A percentile compares a stretch with the other conserved stretches of the same genome.
phyloP scores from a whole-genome alignment of 2,113 vertebrate species.

The Emydocephalus ijimae region DNA sequence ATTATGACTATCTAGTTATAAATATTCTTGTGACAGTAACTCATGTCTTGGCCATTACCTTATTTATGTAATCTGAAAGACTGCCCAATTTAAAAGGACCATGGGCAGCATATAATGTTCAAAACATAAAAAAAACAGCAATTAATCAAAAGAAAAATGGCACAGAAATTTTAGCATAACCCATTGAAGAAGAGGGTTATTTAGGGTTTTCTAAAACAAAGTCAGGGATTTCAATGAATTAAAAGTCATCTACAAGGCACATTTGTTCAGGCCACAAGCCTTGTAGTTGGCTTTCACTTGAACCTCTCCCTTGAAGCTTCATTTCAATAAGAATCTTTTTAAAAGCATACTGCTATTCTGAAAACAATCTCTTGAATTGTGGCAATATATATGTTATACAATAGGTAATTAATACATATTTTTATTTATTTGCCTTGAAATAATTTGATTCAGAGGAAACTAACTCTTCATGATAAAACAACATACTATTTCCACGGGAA shows the following conservation, averaged over 20 bases:
- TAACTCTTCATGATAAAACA: not conserved
- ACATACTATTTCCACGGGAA: no score
- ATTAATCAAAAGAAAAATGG: not conserved
- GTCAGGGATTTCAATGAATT: not conserved
- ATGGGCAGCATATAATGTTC: not conserved
- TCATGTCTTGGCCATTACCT: not conserved
- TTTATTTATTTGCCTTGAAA: not conserved
- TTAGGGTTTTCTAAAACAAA: not conserved
- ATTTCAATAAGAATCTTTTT: not conserved
- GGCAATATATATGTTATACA: not conserved
- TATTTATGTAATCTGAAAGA: not conserved
- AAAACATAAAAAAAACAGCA: not conserved
- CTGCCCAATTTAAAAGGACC: not conserved
- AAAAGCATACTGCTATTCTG: not conserved
- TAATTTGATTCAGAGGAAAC: not conserved
- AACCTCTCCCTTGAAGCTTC: not conserved
- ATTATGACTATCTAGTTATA: not conserved
- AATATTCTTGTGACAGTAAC: not conserved
- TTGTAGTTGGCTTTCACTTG: not conserved
- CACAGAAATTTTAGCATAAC: not conserved
- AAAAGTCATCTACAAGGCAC: not conserved
- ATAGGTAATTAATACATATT: not conserved
- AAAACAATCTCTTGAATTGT: not conserved
- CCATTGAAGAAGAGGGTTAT: not conserved
- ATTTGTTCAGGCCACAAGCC: not conserved